Evolutionary conservation across 1,140 invertebrate genomes (phyloP).

Genomic region (Drosophila gunungcola): DNA sequence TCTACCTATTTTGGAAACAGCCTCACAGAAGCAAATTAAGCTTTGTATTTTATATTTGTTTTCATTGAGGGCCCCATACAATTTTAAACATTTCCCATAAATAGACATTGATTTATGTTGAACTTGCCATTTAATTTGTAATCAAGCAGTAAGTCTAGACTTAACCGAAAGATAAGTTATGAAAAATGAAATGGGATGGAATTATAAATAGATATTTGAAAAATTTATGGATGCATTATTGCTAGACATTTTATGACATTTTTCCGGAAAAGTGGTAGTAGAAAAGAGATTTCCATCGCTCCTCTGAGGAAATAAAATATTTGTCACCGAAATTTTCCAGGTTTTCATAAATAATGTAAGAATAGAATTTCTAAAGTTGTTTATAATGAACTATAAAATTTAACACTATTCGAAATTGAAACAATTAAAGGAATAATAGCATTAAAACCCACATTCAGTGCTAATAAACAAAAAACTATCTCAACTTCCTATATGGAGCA

Average conservation of each 20-base stretch:
- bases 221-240: conserved; percentile 13
- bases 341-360: too few species aligned
- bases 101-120: conserved; percentile 53
- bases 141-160: conserved; percentile 21
- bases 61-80: conserved; percentile 3
- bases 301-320: too few species aligned
- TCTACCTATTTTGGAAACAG: not conserved
- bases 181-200: not conserved
- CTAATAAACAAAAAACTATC: not conserved
- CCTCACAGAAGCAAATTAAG: conserved; percentile 16
- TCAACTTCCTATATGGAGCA: conserved; percentile 1
- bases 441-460: too few species aligned
- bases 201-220: conserved; percentile 16
- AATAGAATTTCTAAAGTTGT: too few species aligned
- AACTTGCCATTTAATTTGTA: conserved; percentile 46
- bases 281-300: too few species aligned
- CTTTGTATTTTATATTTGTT: not conserved
- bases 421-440: too few species aligned
- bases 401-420: too few species aligned
- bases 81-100: conserved; percentile 11
- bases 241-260: conserved; percentile 6
- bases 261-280: not conserved
- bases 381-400: too few species aligned
- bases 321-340: too few species aligned
- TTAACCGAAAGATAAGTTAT: conserved; percentile 14